A percentile compares a stretch with the other conserved stretches of the same genome.
These are phyloP conservation scores for Melieria omissa DNA, from an alignment of 2,888 invertebrate species.

Conservation along the genomic window DNA sequence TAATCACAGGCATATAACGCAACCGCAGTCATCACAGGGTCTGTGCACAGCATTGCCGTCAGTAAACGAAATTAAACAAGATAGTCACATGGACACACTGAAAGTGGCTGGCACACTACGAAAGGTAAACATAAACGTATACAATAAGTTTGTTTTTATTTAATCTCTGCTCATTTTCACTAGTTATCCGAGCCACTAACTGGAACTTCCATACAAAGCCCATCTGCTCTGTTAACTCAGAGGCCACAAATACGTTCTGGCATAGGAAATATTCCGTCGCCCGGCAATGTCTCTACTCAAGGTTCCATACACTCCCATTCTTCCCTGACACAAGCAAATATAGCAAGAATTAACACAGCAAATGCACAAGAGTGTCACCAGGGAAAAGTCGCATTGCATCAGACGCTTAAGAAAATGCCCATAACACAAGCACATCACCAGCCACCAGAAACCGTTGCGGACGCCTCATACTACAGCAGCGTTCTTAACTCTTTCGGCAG, in stretches of 20 bases:
- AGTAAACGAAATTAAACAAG: constrained; percentile 40
- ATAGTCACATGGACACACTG: constrained; percentile 53
- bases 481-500: constrained; percentile 60
- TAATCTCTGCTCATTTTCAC: neutral
- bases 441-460: constrained; percentile 60
- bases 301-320: constrained; percentile 52
- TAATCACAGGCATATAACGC: constrained; percentile 85
- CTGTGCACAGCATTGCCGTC: constrained; percentile 9
- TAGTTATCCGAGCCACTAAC: neutral
- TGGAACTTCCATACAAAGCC: constrained; percentile 40
- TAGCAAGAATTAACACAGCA: constrained; percentile 62
- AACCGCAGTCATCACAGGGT: constrained; percentile 54
- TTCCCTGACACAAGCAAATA: constrained; percentile 59
- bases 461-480: constrained; percentile 64
- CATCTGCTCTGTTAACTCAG: constrained; percentile 46
- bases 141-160: constrained; percentile 17
- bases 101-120: constrained; percentile 53
- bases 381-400: constrained; percentile 61
- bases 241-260: constrained; percentile 43
- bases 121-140: constrained; percentile 57
- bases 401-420: constrained; percentile 58
- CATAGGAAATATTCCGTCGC: constrained; percentile 57
- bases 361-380: constrained; percentile 64
- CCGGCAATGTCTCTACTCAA: constrained; percentile 47
- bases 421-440: constrained; percentile 51